These are phyloP conservation scores for Pseudopodoces humilis DNA, from an alignment of 2,113 vertebrate species.

Conservation along the genomic window DNA sequence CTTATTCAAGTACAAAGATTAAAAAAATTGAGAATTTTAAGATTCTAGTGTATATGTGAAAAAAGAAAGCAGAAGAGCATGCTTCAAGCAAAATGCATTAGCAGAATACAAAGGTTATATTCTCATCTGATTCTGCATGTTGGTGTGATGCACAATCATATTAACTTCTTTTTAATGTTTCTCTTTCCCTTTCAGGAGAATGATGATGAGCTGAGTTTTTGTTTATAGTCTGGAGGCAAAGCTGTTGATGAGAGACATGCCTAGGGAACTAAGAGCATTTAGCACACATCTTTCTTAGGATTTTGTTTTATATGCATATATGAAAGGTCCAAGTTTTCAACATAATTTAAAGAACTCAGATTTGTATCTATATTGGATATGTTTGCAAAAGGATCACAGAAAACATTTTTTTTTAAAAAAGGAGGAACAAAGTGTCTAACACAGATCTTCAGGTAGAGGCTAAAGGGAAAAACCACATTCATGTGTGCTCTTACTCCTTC, in stretches of 20 bases:
- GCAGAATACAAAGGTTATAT: background rate
- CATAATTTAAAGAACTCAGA: background rate
- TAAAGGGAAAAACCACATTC: background rate
- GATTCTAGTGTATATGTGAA: background rate
- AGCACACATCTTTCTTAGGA: background rate
- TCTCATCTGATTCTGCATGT: background rate
- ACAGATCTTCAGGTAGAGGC: background rate
- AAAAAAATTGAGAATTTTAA: background rate
- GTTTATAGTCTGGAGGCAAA: background rate
- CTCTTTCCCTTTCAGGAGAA: constrained; percentile 18
- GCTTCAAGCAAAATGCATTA: background rate
- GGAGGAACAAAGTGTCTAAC: background rate
- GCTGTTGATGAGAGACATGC: background rate
- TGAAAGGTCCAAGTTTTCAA: background rate
- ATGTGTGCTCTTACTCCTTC: background rate
- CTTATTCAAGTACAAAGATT: background rate
- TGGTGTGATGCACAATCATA: background rate
- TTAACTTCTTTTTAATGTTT: background rate
- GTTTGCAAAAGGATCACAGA: background rate
- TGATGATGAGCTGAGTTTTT: background rate
- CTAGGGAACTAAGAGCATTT: background rate
- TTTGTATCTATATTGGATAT: background rate
- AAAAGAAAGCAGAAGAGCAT: background rate
- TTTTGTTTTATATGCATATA: background rate
- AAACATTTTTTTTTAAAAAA: background rate